A percentile compares a stretch with the other conserved stretches of the same genome.
phyloP scores from a whole-genome alignment of 2,113 vertebrate species.

The Cyprinodon variegatus region DNA sequence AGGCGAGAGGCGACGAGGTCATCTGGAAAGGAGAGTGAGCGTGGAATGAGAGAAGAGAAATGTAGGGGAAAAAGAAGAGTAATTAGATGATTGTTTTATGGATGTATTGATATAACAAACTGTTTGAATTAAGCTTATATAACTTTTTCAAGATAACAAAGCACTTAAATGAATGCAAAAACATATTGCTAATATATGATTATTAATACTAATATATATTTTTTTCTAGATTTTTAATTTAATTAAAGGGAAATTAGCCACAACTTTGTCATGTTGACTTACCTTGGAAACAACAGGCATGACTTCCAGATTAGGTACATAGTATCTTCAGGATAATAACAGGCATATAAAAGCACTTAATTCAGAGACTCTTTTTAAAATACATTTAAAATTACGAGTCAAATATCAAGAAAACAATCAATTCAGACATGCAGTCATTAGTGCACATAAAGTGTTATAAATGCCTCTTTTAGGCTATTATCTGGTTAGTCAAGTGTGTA shows the following conservation, averaged over 20 bases:
- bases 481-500: background rate
- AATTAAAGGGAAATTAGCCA: background rate
- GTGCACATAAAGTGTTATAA: background rate
- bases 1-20: constrained; percentile 48
- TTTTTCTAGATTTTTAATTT: background rate
- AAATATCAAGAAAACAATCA: background rate
- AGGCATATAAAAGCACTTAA: background rate
- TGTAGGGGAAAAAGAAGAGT: background rate
- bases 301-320: background rate
- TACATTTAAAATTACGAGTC: background rate
- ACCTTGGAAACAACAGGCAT: background rate
- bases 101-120: background rate
- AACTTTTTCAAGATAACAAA: background rate
- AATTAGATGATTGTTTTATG: background rate
- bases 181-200: too few relatives aligned
- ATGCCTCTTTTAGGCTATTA: background rate
- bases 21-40: constrained; percentile 35
- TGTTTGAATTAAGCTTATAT: background rate
- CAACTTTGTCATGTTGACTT: background rate
- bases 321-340: background rate
- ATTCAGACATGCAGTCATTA: background rate
- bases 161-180: background rate
- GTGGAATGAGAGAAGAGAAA: constrained; percentile 35
- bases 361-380: background rate
- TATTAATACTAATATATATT: too few relatives aligned